Evolutionary conservation across 2,797 vertebrate species (phyloP), one percentile per base, ranked within the genome.

Genomic region (Eulemur coronatus): DNA sequence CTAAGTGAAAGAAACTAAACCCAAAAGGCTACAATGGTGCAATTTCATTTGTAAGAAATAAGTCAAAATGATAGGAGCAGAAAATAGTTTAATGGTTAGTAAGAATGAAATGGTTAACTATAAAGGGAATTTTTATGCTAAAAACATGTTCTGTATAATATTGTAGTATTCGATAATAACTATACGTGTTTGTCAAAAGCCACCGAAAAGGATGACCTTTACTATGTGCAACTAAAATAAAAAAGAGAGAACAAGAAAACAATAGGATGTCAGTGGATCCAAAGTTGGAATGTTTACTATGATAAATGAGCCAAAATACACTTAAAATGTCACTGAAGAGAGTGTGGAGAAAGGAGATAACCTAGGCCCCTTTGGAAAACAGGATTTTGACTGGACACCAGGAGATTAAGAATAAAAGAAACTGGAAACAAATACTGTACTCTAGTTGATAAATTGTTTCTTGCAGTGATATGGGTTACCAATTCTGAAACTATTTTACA

Each of bases 281-380:
- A 35, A 35, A 30, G 35, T 22, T 61, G 20, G 14, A 70, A 38
- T 15, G 4, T 7, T 70, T 15, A 24, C 33, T n/a, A 8, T 7
- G 35, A 43, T 10, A 28, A 90, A 33, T 80, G 24, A 57, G 26
- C 35, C 13, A 48, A 17, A 43, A 14, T 20, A 28, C 9, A 30
- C 28, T 69, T 9, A 94, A 89, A 80, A 15, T 38, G 7, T 57
- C 50, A 78, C 2, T 26, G 28, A 79, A 78, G 14, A 7, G 41
- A 5, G 28, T 15, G 0, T 2, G 1, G 17, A 11, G 41, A 52
- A 20, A 33, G 2, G 10, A 33, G 7, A 14, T 50, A 24, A 4
- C 24, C 1, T 20, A 22, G 30, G 5, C 2, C 38, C 17, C 30
- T 43, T 79, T 10, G 14, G 18, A 9, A 59, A 82, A 8, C 4